Conservation (phyloP, 2,113 vertebrate species). For the Pedetes capensis region DNA sequence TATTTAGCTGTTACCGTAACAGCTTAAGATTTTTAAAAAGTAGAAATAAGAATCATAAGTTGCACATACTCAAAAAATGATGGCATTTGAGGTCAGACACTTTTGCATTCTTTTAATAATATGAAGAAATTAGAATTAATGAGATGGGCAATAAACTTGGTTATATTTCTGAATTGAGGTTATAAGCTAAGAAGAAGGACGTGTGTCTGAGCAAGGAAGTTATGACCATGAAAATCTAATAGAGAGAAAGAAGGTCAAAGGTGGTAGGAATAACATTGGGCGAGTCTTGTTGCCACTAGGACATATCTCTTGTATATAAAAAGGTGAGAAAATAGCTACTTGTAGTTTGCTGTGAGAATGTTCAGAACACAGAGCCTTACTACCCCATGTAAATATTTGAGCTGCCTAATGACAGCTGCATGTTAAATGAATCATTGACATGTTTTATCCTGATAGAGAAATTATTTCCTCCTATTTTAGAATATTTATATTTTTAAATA, state of each 20-base stretch:
- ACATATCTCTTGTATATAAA: background rate
- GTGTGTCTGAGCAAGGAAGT: background rate
- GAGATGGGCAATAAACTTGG: background rate
- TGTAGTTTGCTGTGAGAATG: background rate
- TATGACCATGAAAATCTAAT: background rate
- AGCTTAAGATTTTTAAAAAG: background rate
- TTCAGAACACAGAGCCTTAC: background rate
- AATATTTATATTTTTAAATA: constrained; percentile 27
- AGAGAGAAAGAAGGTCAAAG: background rate
- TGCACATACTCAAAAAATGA: background rate
- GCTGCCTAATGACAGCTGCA: background rate
- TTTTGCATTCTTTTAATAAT: background rate
- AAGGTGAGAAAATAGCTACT: background rate
- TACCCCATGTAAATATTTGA: background rate
- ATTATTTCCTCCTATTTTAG: background rate
- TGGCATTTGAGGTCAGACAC: background rate
- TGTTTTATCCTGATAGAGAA: background rate
- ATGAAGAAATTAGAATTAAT: constrained; percentile 13
- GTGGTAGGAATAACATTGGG: background rate
- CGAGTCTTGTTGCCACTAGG: background rate
- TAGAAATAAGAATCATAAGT: background rate
- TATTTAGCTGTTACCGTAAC: background rate
- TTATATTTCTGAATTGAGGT: background rate
- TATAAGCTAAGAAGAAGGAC: background rate
- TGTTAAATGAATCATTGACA: background rate